phyloP scores from a whole-genome alignment of 2,888 invertebrate genomes.

The Fragum sueziense region DNA sequence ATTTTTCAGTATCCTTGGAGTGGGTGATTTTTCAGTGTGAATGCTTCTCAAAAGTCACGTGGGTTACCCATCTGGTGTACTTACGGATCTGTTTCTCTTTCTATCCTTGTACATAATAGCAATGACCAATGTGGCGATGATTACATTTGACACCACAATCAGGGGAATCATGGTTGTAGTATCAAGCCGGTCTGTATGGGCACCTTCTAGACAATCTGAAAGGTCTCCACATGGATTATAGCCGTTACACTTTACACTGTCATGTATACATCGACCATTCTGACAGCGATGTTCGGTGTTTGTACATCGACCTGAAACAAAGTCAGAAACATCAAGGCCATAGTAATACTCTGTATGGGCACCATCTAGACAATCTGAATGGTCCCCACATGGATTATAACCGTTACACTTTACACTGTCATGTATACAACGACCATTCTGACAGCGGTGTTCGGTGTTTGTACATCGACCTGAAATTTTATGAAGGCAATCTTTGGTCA shows the following conservation, averaged over 20 bases:
- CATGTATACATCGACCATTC: background rate
- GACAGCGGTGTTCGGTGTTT: background rate
- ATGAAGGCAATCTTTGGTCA: too few species aligned
- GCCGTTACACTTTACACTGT: background rate
- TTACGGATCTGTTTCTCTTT: too few species aligned
- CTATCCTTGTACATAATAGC: too few species aligned
- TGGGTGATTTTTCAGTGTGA: too few species aligned
- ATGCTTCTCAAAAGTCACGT: too few species aligned
- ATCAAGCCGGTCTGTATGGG: background rate
- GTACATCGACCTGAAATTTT: background rate
- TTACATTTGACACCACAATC: too few species aligned
- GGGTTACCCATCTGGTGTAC: too few species aligned
- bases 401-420: background rate
- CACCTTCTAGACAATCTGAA: background rate
- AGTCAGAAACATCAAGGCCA: too few species aligned
- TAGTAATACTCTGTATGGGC: background rate
- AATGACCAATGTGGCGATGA: too few species aligned
- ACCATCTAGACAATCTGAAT: background rate
- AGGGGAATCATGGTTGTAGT: too few species aligned
- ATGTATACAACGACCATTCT: background rate
- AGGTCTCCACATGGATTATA: conserved; percentile 5
- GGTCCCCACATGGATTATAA: conserved; percentile 2
- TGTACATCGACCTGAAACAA: background rate
- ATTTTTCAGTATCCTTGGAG: too few species aligned
- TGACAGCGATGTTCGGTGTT: background rate